A percentile compares a stretch with the other conserved stretches of the same genome.
Evolutionary conservation across 2,113 vertebrate species (phyloP).

Genomic region (Urocitellus parryii): DNA sequence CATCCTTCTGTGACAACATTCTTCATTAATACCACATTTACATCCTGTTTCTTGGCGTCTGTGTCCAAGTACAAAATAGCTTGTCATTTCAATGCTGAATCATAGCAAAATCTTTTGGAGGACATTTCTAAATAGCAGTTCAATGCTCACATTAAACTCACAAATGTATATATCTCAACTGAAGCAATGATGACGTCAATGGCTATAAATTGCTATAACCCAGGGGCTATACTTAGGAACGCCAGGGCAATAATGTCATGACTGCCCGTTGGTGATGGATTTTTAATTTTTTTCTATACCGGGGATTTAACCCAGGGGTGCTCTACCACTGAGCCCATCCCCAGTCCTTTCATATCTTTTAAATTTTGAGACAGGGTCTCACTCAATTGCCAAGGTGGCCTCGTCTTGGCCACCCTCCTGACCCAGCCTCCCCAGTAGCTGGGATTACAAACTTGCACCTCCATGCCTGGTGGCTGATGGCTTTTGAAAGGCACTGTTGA

Average conservation of each 20-base stretch:
- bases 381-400: no score
- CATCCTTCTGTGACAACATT: not conserved
- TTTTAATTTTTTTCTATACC: no score
- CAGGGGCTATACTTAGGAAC: rapidly evolving
- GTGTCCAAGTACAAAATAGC: not conserved
- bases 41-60: not conserved
- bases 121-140: not conserved
- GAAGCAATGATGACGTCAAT: not conserved
- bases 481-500: not conserved
- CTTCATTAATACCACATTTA: not conserved
- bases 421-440: no score
- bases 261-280: no score
- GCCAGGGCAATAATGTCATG: rapidly evolving
- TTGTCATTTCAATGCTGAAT: not conserved
- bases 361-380: no score
- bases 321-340: no score
- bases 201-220: rapidly evolving
- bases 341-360: no score
- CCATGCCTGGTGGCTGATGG: not conserved
- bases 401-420: no score
- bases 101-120: not conserved
- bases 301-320: no score
- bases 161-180: not conserved
- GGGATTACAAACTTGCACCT: no score
- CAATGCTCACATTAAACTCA: not conserved